Evolutionary conservation across 23 tunicate genomes (phyloP).

Genomic region (Oikopleura vanhoeffeni): DNA sequence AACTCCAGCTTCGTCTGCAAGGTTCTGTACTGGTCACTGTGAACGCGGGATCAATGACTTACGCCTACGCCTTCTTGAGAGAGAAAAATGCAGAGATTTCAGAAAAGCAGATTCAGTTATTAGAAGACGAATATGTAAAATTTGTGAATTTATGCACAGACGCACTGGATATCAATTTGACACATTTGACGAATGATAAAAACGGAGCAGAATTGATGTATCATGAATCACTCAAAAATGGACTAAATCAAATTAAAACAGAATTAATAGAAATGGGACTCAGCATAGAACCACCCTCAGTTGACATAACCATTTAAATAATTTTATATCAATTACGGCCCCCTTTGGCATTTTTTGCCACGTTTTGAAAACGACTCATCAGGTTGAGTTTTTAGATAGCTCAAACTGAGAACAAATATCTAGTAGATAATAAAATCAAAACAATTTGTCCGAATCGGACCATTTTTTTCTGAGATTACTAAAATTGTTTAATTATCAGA

Average conservation of each 20-base stretch:
- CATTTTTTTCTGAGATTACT: no score
- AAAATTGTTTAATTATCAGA: no score
- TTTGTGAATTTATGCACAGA: background rate
- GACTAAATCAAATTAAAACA: background rate
- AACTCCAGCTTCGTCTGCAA: constrained; percentile 73
- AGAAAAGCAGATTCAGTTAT: background rate
- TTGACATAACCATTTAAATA: no score
- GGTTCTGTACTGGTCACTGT: constrained; percentile 79
- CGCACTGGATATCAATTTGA: background rate
- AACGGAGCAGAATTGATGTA: background rate
- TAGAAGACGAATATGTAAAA: background rate
- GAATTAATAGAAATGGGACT: background rate
- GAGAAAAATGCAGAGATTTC: background rate
- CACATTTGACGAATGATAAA: background rate
- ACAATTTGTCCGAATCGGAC: no score
- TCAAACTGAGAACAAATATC: no score
- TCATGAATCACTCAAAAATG: background rate
- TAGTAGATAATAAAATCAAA: no score
- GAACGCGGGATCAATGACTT: constrained; percentile 90
- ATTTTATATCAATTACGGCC: no score
- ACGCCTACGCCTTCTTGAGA: constrained; percentile 63
- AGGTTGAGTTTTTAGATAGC: no score
- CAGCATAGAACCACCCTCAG: background rate
- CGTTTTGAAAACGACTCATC: no score
- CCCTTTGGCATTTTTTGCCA: no score